Conservation (phyloP, 1,140 invertebrate genomes). For the Bombus terrestris region DNA sequence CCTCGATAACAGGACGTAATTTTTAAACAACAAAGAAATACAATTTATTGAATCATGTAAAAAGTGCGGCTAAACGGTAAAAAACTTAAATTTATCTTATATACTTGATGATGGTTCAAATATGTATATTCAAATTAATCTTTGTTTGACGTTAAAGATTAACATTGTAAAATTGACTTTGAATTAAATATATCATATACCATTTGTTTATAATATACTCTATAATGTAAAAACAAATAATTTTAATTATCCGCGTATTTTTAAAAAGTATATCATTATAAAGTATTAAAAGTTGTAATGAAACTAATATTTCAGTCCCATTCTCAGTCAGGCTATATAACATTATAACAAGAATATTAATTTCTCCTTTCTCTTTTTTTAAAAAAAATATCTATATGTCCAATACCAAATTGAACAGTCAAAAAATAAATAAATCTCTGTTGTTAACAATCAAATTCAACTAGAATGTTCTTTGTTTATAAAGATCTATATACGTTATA, state of each 20-base stretch:
- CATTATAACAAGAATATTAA: slow-evolving; percentile 57
- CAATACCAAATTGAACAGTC: slow-evolving; percentile 50
- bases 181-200: not conserved
- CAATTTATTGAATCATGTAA: slow-evolving; percentile 63
- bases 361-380: slow-evolving; percentile 3
- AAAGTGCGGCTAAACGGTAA: slow-evolving; percentile 42
- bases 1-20: slow-evolving; percentile 78
- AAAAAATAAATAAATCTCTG: slow-evolving; percentile 68
- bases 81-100: slow-evolving; percentile 48
- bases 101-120: not conserved
- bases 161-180: not conserved
- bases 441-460: slow-evolving; percentile 64
- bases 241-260: slow-evolving; percentile 8
- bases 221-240: slow-evolving; percentile 25
- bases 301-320: slow-evolving; percentile 31
- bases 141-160: slow-evolving; percentile 10
- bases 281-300: slow-evolving; percentile 28
- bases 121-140: not conserved
- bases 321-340: slow-evolving; percentile 46
- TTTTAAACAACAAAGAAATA: slow-evolving; percentile 79
- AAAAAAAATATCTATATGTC: slow-evolving; percentile 49
- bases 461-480: slow-evolving; percentile 37
- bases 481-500: slow-evolving; percentile 24
- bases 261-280: not conserved
- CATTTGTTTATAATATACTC: slow-evolving; percentile 9